Conservation (phyloP, 2,113 vertebrate genomes). For the Brachirus orientalis region DNA sequence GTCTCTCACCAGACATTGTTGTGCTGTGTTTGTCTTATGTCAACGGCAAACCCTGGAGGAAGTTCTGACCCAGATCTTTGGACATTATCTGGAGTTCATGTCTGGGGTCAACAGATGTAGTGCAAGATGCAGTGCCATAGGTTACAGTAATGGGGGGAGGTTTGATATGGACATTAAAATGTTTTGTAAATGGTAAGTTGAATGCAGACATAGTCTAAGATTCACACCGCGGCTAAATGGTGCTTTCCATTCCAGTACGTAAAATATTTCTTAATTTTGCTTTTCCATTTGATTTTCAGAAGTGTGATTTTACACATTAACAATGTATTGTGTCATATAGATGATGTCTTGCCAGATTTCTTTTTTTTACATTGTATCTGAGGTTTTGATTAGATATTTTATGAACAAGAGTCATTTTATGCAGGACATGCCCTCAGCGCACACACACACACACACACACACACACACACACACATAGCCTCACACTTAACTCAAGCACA, state of each 20-base stretch:
- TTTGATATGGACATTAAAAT: conserved; percentile 28
- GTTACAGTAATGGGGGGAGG: conserved; percentile 23
- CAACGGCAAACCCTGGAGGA: too few relatives aligned
- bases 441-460: background rate
- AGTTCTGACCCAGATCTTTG: background rate
- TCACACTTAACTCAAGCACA: conserved; percentile 44
- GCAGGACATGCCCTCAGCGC: conserved; percentile 28
- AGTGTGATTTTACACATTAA: conserved; percentile 38
- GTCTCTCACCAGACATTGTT: too few relatives aligned
- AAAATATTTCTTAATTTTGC: conserved; percentile 46
- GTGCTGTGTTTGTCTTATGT: background rate
- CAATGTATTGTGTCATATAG: conserved; percentile 32
- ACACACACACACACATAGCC: conserved; percentile 14
- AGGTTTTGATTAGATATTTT: conserved; percentile 44
- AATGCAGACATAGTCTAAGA: conserved; percentile 53
- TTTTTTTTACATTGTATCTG: conserved; percentile 32
- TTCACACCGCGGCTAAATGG: conserved; percentile 56
- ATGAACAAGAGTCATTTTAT: conserved; percentile 39
- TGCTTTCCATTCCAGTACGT: conserved; percentile 75
- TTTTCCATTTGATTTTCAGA: conserved; percentile 44
- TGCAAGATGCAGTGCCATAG: conserved; percentile 60
- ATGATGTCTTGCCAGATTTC: conserved; percentile 32
- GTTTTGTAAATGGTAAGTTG: conserved; percentile 58
- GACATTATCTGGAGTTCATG: background rate
- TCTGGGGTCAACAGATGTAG: conserved; percentile 35